A percentile compares a stretch with the other conserved stretches of the same genome.
These are phyloP conservation scores for Thermophis baileyi DNA, from an alignment of 2,113 vertebrate genomes.

Conservation along the genomic window DNA sequence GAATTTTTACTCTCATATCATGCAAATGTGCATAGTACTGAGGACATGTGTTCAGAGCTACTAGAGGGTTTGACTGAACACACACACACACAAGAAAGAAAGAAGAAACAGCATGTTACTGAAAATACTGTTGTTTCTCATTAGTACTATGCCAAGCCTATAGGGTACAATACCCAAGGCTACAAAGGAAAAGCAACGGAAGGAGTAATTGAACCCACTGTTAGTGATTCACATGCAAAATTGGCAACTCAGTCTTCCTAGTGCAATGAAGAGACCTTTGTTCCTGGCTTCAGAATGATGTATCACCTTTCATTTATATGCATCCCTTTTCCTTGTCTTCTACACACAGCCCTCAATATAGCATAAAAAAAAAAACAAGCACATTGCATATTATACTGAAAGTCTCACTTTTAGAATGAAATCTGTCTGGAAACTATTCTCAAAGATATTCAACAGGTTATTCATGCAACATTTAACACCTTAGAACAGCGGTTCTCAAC, in stretches of 20 bases:
- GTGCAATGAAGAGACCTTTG: not conserved
- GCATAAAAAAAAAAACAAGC: not conserved
- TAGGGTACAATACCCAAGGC: not conserved
- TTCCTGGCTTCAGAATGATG: not conserved
- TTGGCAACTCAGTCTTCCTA: not conserved
- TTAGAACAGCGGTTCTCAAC: no score
- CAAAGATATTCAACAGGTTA: not conserved
- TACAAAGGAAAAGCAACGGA: not conserved
- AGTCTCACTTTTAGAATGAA: not conserved
- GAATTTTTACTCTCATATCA: constrained; percentile 2
- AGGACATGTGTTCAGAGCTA: not conserved
- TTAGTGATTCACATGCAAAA: not conserved
- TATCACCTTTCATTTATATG: not conserved
- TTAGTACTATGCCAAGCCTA: not conserved
- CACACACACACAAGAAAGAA: no score
- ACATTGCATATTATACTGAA: not conserved
- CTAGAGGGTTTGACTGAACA: not conserved
- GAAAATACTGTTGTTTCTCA: not conserved
- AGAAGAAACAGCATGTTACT: not conserved
- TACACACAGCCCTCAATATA: not conserved
- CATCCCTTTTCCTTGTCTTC: not conserved
- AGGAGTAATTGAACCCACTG: not conserved
- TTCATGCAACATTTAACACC: not conserved
- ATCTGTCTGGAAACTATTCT: not conserved
- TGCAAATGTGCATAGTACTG: not conserved